A percentile compares a stretch with the other conserved stretches of the same genome.
Conservation (phyloP, 1,140 invertebrate genomes). For the Hetaerina americana region DNA sequence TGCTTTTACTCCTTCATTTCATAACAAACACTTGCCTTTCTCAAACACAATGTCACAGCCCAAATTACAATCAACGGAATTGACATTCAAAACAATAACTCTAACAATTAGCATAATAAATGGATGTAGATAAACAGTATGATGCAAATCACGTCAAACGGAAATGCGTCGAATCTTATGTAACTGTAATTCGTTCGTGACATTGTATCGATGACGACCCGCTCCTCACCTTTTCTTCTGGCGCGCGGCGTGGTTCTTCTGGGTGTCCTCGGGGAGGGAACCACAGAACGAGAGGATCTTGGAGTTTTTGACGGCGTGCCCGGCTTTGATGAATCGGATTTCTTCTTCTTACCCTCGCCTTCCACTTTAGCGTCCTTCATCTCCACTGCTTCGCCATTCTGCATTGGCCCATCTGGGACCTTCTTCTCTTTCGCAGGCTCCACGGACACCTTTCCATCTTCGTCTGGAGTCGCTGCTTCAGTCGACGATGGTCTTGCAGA, state of each 20-base stretch:
- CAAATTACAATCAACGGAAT: too few relatives aligned
- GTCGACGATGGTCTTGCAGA: background rate
- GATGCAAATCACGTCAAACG: too few relatives aligned
- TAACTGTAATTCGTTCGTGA: too few relatives aligned
- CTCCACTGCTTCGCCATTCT: background rate
- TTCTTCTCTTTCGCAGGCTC: background rate
- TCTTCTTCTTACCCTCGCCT: background rate
- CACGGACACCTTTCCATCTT: background rate
- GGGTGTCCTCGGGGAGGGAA: background rate
- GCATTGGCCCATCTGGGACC: background rate
- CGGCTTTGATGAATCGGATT: background rate
- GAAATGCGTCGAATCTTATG: too few relatives aligned
- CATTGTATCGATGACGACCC: too few relatives aligned
- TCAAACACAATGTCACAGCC: too few relatives aligned
- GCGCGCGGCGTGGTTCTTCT: background rate
- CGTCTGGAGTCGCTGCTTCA: background rate
- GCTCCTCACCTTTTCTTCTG: background rate
- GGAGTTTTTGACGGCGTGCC: background rate
- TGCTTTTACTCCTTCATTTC: too few relatives aligned
- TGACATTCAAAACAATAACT: too few relatives aligned
- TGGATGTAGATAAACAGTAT: too few relatives aligned
- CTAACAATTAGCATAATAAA: too few relatives aligned
- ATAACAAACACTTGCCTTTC: too few relatives aligned
- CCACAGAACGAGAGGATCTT: background rate
- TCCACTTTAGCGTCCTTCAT: background rate